Evolutionary conservation across 2,888 invertebrate genomes (phyloP).

Genomic region (Odontomyia ornata): DNA sequence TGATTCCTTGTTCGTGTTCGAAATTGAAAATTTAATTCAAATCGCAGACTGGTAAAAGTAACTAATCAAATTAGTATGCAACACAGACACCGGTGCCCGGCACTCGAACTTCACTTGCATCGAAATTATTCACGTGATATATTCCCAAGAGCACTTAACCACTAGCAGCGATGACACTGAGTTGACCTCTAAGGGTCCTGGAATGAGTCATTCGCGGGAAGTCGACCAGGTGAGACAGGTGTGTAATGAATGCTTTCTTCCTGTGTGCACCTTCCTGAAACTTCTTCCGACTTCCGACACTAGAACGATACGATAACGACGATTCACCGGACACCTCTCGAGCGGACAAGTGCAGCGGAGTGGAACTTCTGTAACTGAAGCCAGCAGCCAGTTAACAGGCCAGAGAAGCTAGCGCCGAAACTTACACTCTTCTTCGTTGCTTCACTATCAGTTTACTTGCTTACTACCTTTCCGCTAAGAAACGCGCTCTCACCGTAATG

Average conservation of each 20-base stretch:
- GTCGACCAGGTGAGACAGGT: constrained; percentile 33
- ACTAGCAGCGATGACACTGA: neutral
- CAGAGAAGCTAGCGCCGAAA: constrained; percentile 25
- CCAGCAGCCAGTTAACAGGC: constrained; percentile 9
- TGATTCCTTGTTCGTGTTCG: neutral
- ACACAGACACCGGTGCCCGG: neutral
- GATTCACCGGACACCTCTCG: neutral
- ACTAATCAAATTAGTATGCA: neutral
- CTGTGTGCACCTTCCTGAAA: constrained; percentile 2
- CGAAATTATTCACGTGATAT: neutral
- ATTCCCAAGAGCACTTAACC: neutral
- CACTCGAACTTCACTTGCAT: neutral
- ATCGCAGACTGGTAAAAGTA: neutral
- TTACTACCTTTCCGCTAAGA: constrained; percentile 15
- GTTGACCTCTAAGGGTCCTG: neutral
- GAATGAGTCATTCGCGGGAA: neutral
- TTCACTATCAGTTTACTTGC: constrained; percentile 31
- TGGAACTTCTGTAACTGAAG: constrained; percentile 38
- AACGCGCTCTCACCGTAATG: constrained; percentile 6
- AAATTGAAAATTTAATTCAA: neutral
- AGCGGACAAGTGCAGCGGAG: constrained; percentile 24
- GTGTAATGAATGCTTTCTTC: neutral
- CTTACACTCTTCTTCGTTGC: constrained; percentile 26
- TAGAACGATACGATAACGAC: neutral
- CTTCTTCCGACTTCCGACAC: constrained; percentile 34